Conservation (phyloP, 2,797 vertebrate species). For the Ptychadena robeensis region DNA sequence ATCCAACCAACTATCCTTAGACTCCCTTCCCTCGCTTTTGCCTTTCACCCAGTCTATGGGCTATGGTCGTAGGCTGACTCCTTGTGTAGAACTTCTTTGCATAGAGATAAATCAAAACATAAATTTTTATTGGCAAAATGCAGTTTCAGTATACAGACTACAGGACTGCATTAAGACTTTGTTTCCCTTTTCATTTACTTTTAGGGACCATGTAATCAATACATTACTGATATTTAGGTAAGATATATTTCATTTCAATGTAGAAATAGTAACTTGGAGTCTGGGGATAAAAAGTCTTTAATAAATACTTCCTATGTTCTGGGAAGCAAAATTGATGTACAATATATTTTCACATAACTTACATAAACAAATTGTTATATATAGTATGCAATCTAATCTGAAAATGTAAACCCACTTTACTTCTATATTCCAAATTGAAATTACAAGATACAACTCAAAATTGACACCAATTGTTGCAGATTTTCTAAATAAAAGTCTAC, state of each 20-base stretch:
- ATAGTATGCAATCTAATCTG: slow-evolving; percentile 36
- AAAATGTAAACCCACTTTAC: slow-evolving; percentile 26
- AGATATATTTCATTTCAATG: not conserved
- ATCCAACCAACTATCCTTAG: too few relatives aligned
- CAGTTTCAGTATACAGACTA: too few relatives aligned
- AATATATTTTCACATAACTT: slow-evolving; percentile 46
- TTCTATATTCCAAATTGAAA: slow-evolving; percentile 54
- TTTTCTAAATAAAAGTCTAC: slow-evolving; percentile 65
- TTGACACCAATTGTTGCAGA: slow-evolving; percentile 63
- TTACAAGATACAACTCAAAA: slow-evolving; percentile 42
- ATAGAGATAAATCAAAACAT: too few relatives aligned
- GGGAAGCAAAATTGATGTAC: slow-evolving; percentile 36
- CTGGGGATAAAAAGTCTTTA: slow-evolving; percentile 58
- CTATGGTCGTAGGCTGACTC: too few relatives aligned
- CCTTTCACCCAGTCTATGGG: too few relatives aligned
- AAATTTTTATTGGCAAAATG: too few relatives aligned
- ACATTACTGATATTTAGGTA: not conserved
- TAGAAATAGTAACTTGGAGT: slow-evolving; percentile 60
- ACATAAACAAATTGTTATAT: slow-evolving; percentile 43
- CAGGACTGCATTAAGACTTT: too few relatives aligned
- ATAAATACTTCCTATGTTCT: slow-evolving; percentile 1
- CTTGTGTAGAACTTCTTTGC: too few relatives aligned
- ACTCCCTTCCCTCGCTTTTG: too few relatives aligned
- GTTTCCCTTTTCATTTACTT: not conserved
- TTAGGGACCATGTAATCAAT: not conserved